A percentile compares a stretch with the other conserved stretches of the same genome.
Evolutionary conservation across 1,140 invertebrate genomes (phyloP).

Genomic region (Bombus difficillimus): DNA sequence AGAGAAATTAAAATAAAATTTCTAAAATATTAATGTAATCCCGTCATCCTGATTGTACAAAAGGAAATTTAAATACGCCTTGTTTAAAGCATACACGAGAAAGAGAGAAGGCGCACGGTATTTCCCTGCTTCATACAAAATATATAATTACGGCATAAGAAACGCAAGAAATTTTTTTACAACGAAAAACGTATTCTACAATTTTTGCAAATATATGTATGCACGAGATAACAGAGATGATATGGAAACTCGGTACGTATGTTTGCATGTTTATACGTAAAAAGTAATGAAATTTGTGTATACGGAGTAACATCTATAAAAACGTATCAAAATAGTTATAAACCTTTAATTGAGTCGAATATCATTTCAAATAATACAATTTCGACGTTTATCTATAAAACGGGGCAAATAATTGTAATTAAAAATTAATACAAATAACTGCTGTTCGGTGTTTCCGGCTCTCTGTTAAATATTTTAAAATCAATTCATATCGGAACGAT

Average conservation of each 20-base stretch:
- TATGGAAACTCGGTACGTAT: background rate
- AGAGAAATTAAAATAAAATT: background rate
- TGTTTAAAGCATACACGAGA: background rate
- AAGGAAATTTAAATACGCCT: slow-evolving; percentile 3
- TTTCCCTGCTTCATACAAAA: background rate
- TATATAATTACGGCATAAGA: background rate
- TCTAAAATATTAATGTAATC: background rate
- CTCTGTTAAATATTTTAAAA: background rate
- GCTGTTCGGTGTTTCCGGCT: background rate
- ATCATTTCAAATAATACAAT: background rate
- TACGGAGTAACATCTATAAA: background rate
- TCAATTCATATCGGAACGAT: background rate
- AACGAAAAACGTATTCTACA: background rate
- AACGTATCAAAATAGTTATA: background rate
- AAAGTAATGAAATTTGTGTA: background rate
- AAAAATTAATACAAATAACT: background rate
- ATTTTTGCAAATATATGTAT: background rate
- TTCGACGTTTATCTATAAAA: background rate
- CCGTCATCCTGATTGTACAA: background rate
- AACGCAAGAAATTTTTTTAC: background rate
- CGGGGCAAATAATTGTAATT: background rate
- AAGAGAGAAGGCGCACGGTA: background rate
- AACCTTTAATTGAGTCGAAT: background rate
- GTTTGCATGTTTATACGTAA: background rate
- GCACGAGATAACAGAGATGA: background rate